A percentile compares a stretch with the other conserved stretches of the same genome.
phyloP scores from a whole-genome alignment of 2,888 invertebrate genomes.

The Thera obeliscata region DNA sequence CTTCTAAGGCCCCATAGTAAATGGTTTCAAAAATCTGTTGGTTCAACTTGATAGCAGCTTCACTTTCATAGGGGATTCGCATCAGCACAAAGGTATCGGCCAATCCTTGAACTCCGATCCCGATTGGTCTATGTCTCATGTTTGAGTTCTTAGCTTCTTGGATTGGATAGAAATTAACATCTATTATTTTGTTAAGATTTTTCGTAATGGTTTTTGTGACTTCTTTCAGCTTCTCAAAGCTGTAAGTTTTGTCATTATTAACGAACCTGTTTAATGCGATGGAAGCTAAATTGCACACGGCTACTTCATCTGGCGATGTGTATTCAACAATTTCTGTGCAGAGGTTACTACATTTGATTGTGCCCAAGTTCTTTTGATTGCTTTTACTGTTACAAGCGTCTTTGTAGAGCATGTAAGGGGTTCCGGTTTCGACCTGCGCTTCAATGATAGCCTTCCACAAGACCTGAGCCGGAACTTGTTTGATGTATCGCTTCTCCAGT shows the following conservation, averaged over 20 bases:
- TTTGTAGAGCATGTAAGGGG: slow-evolving; percentile 98
- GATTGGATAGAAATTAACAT: slow-evolving; percentile 97
- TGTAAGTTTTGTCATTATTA: slow-evolving; percentile 89
- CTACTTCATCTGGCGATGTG: slow-evolving; percentile 95
- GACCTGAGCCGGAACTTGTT: slow-evolving; percentile 91
- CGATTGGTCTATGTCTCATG: slow-evolving; percentile 92
- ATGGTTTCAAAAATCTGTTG: slow-evolving; percentile 99
- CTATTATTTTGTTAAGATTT: slow-evolving; percentile 98
- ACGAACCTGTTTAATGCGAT: slow-evolving; percentile 98
- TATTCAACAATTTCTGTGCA: slow-evolving; percentile 99
- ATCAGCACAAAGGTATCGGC: slow-evolving; percentile 98
- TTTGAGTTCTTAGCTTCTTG: slow-evolving; percentile 95
- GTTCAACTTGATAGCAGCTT: slow-evolving; percentile 93
- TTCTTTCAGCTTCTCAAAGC: slow-evolving; percentile 93
- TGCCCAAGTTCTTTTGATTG: slow-evolving; percentile 99
- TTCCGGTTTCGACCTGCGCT: slow-evolving; percentile 98
- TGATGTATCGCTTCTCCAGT: slow-evolving; percentile 88
- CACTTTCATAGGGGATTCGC: slow-evolving; percentile 96
- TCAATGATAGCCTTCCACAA: slow-evolving; percentile 97
- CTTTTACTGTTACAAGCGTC: slow-evolving; percentile 98
- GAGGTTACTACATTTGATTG: slow-evolving; percentile 98
- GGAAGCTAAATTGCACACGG: slow-evolving; percentile 99
- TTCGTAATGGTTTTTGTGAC: slow-evolving; percentile 94
- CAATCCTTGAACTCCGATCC: slow-evolving; percentile 98
- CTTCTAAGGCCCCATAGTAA: slow-evolving; percentile 98